These are phyloP conservation scores for Eucera pruinosa DNA, from an alignment of 2,888 invertebrate genomes.

Conservation along the genomic window DNA sequence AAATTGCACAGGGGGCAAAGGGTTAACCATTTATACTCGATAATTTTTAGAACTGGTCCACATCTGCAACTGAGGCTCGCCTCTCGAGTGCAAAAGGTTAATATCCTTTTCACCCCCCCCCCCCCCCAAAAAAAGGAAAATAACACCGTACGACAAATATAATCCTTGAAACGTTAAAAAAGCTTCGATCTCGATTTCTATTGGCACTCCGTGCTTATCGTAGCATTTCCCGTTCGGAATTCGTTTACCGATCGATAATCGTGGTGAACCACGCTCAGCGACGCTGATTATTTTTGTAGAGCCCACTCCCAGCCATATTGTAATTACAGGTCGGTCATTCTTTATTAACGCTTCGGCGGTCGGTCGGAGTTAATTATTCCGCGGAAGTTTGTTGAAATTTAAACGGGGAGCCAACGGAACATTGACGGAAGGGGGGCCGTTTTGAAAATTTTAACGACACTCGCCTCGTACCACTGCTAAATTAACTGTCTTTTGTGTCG, in stretches of 20 bases:
- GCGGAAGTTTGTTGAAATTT: conserved; percentile 37
- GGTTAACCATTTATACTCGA: too few relatives aligned
- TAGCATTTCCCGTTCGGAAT: background rate
- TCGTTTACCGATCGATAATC: conserved; percentile 12
- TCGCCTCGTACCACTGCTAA: conserved; percentile 14
- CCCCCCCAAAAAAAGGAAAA: too few relatives aligned
- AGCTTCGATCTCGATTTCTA: background rate
- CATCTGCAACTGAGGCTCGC: too few relatives aligned
- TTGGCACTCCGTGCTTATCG: background rate
- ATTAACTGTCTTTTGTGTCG: conserved; percentile 29
- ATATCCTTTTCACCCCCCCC: too few relatives aligned
- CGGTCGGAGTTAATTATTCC: conserved; percentile 29
- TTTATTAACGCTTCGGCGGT: conserved; percentile 20
- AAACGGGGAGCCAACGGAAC: background rate
- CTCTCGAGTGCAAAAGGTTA: too few relatives aligned
- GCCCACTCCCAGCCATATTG: background rate
- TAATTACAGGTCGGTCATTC: conserved; percentile 27
- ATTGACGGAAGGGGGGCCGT: background rate
- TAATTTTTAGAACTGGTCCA: too few relatives aligned
- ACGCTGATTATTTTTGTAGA: conserved; percentile 16
- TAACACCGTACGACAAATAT: too few relatives aligned
- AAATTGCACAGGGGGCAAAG: too few relatives aligned
- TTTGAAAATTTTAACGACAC: conserved; percentile 33
- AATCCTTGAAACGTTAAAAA: too few relatives aligned
- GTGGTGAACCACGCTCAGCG: background rate